phyloP scores from a whole-genome alignment of 2,797 vertebrate species.

The Chelmon rostratus region DNA sequence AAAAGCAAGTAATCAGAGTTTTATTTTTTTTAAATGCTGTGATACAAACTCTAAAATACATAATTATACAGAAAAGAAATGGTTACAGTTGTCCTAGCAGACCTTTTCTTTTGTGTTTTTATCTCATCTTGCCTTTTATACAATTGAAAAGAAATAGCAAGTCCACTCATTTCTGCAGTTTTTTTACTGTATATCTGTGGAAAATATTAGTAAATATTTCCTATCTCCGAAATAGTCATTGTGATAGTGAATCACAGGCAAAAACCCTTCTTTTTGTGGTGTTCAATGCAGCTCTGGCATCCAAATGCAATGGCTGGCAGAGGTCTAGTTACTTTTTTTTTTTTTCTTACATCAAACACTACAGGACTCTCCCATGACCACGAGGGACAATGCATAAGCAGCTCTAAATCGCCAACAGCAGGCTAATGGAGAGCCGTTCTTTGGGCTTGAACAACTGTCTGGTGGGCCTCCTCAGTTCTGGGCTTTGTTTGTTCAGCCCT shows the following conservation, averaged over 20 bases:
- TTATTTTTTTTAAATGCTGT: not conserved
- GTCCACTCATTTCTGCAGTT: not conserved
- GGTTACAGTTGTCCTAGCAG: not conserved
- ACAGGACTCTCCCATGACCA: slow-evolving; percentile 43
- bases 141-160: not conserved
- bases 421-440: slow-evolving; percentile 70
- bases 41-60: not conserved
- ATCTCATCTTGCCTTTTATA: not conserved
- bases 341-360: slow-evolving; percentile 22
- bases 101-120: not conserved
- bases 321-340: slow-evolving; percentile 24
- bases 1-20: not conserved
- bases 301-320: not conserved
- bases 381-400: slow-evolving; percentile 47
- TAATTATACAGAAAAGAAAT: not conserved
- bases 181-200: not conserved
- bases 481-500: slow-evolving; percentile 79
- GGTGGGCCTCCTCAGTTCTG: slow-evolving; percentile 68
- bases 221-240: not conserved
- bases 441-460: slow-evolving; percentile 64
- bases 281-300: not conserved
- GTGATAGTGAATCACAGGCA: not conserved
- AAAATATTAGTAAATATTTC: not conserved
- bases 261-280: not conserved
- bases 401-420: slow-evolving; percentile 65